phyloP scores from a whole-genome alignment of 2,797 vertebrate genomes.

The Anableps anableps region DNA sequence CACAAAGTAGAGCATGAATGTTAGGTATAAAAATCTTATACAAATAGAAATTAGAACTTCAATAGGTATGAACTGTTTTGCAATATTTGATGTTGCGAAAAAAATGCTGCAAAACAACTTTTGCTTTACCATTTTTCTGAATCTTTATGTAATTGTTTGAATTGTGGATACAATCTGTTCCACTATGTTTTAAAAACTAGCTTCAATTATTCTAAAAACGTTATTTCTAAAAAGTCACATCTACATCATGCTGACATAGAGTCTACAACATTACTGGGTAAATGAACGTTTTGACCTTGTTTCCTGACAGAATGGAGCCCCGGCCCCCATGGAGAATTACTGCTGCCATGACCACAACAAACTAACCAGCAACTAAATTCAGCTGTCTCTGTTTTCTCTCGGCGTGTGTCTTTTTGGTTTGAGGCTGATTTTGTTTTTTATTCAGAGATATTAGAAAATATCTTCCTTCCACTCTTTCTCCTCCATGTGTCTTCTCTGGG shows the following conservation, averaged over 20 bases:
- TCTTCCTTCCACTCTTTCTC: neutral
- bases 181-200: neutral
- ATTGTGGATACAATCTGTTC: neutral
- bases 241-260: neutral
- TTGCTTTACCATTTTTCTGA: neutral
- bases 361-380: slow-evolving; percentile 40
- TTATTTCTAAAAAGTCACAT: neutral
- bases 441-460: slow-evolving; percentile 4
- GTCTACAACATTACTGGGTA: neutral
- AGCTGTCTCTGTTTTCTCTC: slow-evolving; percentile 28
- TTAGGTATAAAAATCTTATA: neutral
- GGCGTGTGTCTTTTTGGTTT: neutral
- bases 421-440: slow-evolving; percentile 18
- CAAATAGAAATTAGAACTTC: neutral
- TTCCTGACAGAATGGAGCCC: slow-evolving; percentile 33
- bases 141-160: too few relatives aligned
- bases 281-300: slow-evolving; percentile 20
- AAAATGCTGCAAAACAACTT: neutral
- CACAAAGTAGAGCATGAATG: too few relatives aligned
- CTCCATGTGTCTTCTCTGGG: neutral
- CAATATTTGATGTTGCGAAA: neutral
- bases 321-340: slow-evolving; percentile 24
- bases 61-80: neutral
- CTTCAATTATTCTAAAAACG: neutral
- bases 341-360: slow-evolving; percentile 47